Conservation (phyloP, 2,113 vertebrate species). For the Pampusana beccarii region DNA sequence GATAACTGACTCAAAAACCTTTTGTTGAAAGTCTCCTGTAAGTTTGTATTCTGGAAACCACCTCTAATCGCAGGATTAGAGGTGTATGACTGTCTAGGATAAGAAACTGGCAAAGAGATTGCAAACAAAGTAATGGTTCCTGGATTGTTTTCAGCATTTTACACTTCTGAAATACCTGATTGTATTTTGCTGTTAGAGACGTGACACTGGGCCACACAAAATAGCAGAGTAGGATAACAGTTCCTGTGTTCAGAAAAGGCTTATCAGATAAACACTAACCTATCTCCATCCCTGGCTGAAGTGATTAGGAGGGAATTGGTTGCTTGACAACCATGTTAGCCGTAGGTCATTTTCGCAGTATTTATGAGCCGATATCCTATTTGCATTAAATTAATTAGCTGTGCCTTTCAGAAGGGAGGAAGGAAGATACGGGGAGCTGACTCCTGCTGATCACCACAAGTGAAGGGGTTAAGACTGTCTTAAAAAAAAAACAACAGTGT, state of each 20-base stretch:
- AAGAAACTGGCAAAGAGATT: neutral
- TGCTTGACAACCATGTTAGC: neutral
- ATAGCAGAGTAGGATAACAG: neutral
- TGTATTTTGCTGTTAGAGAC: neutral
- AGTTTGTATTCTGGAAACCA: neutral
- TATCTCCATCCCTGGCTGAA: neutral
- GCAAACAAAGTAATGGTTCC: neutral
- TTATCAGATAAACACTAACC: neutral
- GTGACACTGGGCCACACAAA: neutral
- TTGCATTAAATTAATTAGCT: neutral
- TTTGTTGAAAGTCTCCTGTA: neutral
- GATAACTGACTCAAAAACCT: neutral
- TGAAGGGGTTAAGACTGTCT: neutral
- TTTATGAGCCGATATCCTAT: neutral
- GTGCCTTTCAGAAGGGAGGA: neutral
- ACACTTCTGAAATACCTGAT: neutral
- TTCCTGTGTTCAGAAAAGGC: neutral
- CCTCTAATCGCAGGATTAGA: neutral
- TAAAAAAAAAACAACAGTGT: neutral
- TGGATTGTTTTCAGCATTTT: neutral
- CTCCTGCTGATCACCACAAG: neutral
- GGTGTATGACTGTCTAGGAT: neutral
- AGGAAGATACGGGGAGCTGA: neutral
- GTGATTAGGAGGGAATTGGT: neutral
- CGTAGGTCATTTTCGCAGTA: neutral